Evolutionary conservation across 2,888 invertebrate species (phyloP).

Genomic region (Drosophila eohydei): DNA sequence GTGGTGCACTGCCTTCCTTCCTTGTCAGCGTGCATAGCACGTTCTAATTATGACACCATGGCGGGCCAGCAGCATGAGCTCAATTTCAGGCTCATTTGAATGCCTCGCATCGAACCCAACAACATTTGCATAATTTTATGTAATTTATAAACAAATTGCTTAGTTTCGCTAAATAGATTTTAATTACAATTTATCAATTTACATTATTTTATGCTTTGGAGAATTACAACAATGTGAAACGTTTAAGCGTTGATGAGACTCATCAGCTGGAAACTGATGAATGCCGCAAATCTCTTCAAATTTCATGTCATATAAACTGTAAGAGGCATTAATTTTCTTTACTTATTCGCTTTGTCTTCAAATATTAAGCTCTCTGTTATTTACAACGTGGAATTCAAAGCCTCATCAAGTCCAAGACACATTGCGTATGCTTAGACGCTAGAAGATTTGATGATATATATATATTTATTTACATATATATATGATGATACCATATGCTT

Average conservation of each 20-base stretch:
- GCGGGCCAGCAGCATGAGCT: background rate
- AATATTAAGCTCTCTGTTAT: no score
- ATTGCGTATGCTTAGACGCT: background rate
- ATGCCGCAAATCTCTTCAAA: background rate
- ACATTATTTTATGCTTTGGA: background rate
- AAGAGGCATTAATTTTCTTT: no score
- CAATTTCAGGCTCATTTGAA: conserved; percentile 3
- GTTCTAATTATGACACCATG: conserved; percentile 68
- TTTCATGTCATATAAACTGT: background rate
- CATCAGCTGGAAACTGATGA: background rate
- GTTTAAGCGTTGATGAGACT: background rate
- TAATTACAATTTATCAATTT: conserved; percentile 8
- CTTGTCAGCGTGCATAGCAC: conserved; percentile 25
- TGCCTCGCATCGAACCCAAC: conserved; percentile 2
- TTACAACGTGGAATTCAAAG: background rate
- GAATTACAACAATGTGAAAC: background rate
- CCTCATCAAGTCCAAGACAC: no score
- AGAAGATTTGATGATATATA: background rate
- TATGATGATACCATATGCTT: no score
- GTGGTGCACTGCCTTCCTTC: conserved; percentile 5
- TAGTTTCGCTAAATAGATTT: conserved; percentile 14
- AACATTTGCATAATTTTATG: conserved; percentile 31
- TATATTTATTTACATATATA: no score
- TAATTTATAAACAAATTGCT: conserved; percentile 20
- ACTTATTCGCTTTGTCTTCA: no score